Evolutionary conservation across 2,888 invertebrate species (phyloP).

Genomic region (Axea sp.): DNA sequence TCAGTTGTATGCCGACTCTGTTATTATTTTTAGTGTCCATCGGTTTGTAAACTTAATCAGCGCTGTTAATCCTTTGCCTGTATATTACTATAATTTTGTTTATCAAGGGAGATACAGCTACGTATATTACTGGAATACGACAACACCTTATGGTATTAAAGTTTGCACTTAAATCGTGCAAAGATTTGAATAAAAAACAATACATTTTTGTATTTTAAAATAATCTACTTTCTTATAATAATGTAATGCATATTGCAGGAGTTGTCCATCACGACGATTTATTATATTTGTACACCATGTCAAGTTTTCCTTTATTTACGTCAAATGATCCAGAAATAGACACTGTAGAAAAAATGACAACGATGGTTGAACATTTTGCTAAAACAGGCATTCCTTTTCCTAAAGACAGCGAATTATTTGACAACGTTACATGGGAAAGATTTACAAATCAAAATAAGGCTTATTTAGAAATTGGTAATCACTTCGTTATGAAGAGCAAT

Average conservation of each 20-base stretch:
- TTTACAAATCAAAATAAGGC: constrained; percentile 74
- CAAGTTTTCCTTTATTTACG: constrained; percentile 71
- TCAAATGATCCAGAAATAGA: constrained; percentile 78
- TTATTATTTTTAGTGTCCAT: constrained; percentile 83
- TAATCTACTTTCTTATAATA: no score
- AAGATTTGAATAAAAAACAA: no score
- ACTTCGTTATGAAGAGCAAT: constrained; percentile 73
- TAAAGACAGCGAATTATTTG: constrained; percentile 69
- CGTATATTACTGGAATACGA: constrained; percentile 81
- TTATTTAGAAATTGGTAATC: constrained; percentile 78
- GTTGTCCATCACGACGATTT: constrained; percentile 81
- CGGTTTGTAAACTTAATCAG: constrained; percentile 83
- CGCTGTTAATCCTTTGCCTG: constrained; percentile 80
- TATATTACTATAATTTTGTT: constrained; percentile 83
- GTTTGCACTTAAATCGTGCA: no score
- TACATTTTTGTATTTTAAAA: no score
- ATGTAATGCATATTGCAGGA: no score
- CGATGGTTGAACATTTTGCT: constrained; percentile 80
- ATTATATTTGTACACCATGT: constrained; percentile 80
- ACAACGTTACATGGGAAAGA: constrained; percentile 78
- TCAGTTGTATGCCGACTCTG: constrained; percentile 81
- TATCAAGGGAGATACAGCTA: constrained; percentile 83
- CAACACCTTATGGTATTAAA: constrained; percentile 80
- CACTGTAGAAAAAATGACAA: constrained; percentile 78
- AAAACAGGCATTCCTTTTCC: constrained; percentile 80